Evolutionary conservation across 2,113 vertebrate genomes (phyloP).

Genomic region (Sceloporus undulatus): DNA sequence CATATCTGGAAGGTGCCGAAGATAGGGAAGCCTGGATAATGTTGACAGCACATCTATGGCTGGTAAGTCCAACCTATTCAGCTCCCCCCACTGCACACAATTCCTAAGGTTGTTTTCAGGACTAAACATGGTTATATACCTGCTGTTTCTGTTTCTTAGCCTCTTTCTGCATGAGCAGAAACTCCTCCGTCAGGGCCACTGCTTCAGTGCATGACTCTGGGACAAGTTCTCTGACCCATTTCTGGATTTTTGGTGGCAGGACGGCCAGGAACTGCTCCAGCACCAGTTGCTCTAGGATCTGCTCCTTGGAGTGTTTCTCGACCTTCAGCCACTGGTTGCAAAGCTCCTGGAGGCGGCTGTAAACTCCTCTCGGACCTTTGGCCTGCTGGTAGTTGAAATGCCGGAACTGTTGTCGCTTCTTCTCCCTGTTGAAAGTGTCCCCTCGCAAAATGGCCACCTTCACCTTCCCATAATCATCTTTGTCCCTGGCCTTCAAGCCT

Average conservation of each 20-base stretch:
- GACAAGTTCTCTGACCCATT: background rate
- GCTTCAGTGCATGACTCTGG: slow-evolving; percentile 9
- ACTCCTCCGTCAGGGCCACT: slow-evolving; percentile 5
- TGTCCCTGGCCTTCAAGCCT: background rate
- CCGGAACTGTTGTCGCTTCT: background rate
- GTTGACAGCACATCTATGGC: background rate
- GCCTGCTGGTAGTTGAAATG: slow-evolving; percentile 16
- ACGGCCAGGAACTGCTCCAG: slow-evolving; percentile 23
- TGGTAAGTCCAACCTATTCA: background rate
- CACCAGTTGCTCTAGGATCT: slow-evolving; percentile 18
- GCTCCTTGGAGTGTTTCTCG: slow-evolving; percentile 10
- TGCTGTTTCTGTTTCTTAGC: background rate
- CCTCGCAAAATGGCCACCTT: slow-evolving; percentile 13
- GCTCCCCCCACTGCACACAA: background rate
- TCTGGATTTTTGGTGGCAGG: background rate
- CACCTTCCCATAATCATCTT: slow-evolving; percentile 16
- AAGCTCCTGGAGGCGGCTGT: background rate
- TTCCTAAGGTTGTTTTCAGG: background rate
- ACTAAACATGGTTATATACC: background rate
- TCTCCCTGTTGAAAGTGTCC: background rate
- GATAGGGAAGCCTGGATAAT: background rate
- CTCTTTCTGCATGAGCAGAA: background rate
- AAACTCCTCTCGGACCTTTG: background rate
- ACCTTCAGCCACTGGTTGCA: slow-evolving; percentile 15
- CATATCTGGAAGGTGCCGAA: background rate